These are phyloP conservation scores for Petrocephalus schoutedeni DNA, from an alignment of 2,797 vertebrate genomes.

Conservation along the genomic window DNA sequence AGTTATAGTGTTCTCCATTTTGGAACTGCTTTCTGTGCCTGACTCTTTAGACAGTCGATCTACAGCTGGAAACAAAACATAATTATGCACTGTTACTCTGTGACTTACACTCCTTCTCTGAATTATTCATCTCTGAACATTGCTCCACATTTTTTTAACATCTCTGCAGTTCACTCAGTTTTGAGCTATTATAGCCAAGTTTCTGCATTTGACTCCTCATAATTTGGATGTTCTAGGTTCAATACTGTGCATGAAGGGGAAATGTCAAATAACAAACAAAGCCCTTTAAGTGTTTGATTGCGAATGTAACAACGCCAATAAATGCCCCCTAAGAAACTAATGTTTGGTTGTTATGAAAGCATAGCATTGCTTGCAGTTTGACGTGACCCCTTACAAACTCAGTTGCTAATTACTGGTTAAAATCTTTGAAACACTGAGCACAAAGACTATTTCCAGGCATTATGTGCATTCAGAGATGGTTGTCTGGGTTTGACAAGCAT, in stretches of 20 bases:
- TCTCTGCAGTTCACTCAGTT: background rate
- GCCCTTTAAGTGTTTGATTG: background rate
- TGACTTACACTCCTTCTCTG: background rate
- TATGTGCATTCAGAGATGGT: background rate
- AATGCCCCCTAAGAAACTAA: background rate
- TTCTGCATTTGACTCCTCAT: background rate
- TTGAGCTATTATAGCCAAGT: background rate
- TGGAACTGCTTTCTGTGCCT: slow-evolving; percentile 47
- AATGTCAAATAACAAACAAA: background rate
- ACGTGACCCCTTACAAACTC: background rate
- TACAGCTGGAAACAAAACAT: slow-evolving; percentile 60
- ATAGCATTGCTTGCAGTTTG: background rate
- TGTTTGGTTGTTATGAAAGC: background rate
- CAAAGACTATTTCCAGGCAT: background rate
- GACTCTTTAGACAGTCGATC: slow-evolving; percentile 63
- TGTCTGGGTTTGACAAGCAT: background rate
- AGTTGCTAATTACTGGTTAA: background rate
- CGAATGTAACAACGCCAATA: background rate
- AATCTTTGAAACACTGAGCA: background rate
- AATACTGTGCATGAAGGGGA: background rate
- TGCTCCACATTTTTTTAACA: background rate
- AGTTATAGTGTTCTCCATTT: slow-evolving; percentile 37
- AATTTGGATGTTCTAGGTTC: background rate
- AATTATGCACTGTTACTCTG: slow-evolving; percentile 20
- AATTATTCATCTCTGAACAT: background rate